Percentiles rank a stretch among this genome's conserved stretches.
Conservation (phyloP, 1,140 invertebrate genomes). For the Ptiloglossa arizonensis region DNA sequence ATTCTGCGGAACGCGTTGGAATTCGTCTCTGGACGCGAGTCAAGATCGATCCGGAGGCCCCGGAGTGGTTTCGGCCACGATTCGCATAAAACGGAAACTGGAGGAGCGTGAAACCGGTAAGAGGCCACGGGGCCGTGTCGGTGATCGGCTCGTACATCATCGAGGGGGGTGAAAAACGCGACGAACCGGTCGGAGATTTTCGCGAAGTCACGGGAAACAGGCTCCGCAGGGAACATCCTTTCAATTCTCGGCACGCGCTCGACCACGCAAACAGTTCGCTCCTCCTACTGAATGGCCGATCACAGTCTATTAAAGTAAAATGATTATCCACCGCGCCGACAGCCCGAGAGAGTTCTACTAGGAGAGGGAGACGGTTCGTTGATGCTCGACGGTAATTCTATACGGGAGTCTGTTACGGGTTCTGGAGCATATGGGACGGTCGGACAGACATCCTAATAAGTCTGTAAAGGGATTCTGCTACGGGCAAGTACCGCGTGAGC, state of each 20-base stretch:
- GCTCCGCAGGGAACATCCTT: slow-evolving; percentile 16
- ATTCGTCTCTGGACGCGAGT: slow-evolving; percentile 16
- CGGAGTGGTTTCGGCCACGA: slow-evolving; percentile 15
- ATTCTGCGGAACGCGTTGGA: slow-evolving; percentile 24
- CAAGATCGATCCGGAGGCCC: slow-evolving; percentile 45
- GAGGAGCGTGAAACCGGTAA: background rate
- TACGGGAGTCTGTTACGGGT: slow-evolving; percentile 48
- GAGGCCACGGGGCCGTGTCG: background rate
- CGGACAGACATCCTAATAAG: slow-evolving; percentile 57
- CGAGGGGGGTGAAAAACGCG: background rate
- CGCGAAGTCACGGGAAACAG: slow-evolving; percentile 34
- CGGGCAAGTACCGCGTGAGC: background rate
- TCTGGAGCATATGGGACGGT: slow-evolving; percentile 57
- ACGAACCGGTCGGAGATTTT: slow-evolving; percentile 5
- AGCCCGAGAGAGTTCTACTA: slow-evolving; percentile 39
- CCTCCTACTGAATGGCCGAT: slow-evolving; percentile 53
- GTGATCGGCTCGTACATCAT: slow-evolving; percentile 56
- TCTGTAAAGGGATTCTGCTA: slow-evolving; percentile 33
- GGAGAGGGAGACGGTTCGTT: slow-evolving; percentile 31
- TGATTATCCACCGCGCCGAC: slow-evolving; percentile 62
- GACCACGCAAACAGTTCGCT: slow-evolving; percentile 35
- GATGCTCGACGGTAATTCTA: slow-evolving; percentile 64
- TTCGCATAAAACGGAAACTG: background rate
- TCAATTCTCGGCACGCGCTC: slow-evolving; percentile 49
- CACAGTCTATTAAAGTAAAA: slow-evolving; percentile 69